phyloP scores from a whole-genome alignment of 2,888 invertebrate species.

The Ferrisia virgata region DNA sequence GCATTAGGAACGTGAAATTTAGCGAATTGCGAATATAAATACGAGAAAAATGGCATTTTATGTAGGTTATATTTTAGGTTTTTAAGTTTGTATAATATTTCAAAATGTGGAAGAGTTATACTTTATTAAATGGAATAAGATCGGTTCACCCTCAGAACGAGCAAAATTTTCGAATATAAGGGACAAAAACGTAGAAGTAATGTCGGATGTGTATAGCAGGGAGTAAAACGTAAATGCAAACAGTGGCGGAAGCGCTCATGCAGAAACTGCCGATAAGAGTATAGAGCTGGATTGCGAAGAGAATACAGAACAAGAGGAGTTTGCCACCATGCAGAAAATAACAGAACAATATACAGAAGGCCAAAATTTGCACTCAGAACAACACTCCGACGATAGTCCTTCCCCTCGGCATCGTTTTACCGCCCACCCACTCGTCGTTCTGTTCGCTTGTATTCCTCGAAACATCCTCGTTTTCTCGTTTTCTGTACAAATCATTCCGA shows the following conservation, averaged over 20 bases:
- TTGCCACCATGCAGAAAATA: constrained; percentile 20
- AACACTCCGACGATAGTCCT: constrained; percentile 37
- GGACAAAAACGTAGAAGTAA: constrained; percentile 36
- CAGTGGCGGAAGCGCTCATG: constrained; percentile 44
- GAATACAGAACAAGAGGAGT: constrained; percentile 43
- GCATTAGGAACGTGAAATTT: constrained; percentile 37
- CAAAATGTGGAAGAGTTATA: constrained; percentile 42
- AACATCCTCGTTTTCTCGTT: neutral
- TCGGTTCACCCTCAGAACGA: constrained; percentile 39
- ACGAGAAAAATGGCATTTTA: constrained; percentile 39
- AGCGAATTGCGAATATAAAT: constrained; percentile 42
- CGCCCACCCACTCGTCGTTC: neutral
- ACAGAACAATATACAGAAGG: constrained; percentile 39
- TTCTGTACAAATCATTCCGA: constrained; percentile 43
- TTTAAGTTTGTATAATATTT: constrained; percentile 37
- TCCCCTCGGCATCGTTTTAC: neutral
- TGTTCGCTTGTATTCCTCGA: neutral
- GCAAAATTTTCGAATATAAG: constrained; percentile 26
- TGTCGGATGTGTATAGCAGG: constrained; percentile 19
- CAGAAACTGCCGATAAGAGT: constrained; percentile 46
- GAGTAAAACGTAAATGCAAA: constrained; percentile 39
- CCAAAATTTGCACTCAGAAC: constrained; percentile 43
- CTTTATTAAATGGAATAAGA: constrained; percentile 46
- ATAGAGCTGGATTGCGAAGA: constrained; percentile 36
- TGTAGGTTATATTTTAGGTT: constrained; percentile 43